Conservation (phyloP, 2,113 vertebrate genomes). For the Dicaeum eximium region DNA sequence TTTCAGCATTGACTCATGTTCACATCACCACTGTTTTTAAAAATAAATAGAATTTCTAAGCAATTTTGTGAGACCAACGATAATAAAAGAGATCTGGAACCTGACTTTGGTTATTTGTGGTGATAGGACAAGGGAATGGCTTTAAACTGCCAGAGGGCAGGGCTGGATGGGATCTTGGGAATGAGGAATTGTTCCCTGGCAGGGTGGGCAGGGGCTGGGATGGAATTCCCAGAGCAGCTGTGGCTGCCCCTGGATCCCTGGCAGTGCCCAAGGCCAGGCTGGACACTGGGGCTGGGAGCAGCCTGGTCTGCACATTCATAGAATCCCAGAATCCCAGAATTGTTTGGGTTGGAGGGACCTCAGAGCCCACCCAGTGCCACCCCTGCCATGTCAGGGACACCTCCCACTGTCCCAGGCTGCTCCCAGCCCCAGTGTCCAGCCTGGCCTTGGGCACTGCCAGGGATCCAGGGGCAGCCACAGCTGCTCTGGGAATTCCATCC, state of each 20-base stretch:
- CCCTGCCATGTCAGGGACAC: neutral
- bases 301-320: neutral
- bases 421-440: neutral
- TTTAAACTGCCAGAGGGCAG: accelerated
- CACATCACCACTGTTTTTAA: neutral
- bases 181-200: neutral
- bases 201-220: neutral
- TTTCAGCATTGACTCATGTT: neutral
- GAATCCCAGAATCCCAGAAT: neutral
- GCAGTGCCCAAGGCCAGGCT: neutral
- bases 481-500: too few relatives aligned
- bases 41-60: neutral
- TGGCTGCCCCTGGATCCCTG: neutral
- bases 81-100: neutral
- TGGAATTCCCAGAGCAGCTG: neutral
- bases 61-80: neutral
- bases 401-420: neutral
- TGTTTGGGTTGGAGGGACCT: neutral
- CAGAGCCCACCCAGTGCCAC: neutral
- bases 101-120: neutral
- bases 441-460: too few relatives aligned
- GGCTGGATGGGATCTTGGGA: accelerated
- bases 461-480: too few relatives aligned
- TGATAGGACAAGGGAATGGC: neutral
- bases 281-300: neutral